Evolutionary conservation across 2,888 invertebrate species (phyloP), one percentile per base, ranked within the genome.

Genomic region (Monoplex corrugatus): DNA sequence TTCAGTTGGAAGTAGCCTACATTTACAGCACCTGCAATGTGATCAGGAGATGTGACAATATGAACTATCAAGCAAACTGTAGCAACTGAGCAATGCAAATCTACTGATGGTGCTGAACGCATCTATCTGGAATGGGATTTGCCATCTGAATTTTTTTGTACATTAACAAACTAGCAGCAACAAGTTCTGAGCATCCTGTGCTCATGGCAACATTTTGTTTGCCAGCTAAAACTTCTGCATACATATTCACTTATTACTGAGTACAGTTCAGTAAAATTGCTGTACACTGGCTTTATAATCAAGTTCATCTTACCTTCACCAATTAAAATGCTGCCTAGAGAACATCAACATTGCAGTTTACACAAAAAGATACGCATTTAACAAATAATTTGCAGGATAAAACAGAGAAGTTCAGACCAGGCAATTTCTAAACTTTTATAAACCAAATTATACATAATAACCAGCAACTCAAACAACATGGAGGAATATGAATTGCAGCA

Each of bases 321-420:
- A 13, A 32, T 38, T 50, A 32, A 32, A 32, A 32, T 83, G 83
- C 83, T 83, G 83, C 83, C 83, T 83, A 44, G 45, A 83, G 45
- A 84, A 57, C 19, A 84, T 1, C 2, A 45, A 84, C 40, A 72
- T 72, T 5, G n/a, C n/a, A n/a, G 32, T 72, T 35, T 35, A 35
- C 43, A 80, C 23, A 75, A 13, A 80, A 72, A 32, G 35, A 50
- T 50, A 50, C 10, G 16, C 8, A 50, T 16, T 13, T 6, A 50
- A 50, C 50, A 50, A 50, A 50, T 3, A 72, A 35, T 72, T 72
- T 32, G 8, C 72, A 35, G 35, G 10, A 50, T 50, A 35, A 13
- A 13, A 72, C 72, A 35, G 32, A 35, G 13, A 32, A 32, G 72
- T 35, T 72, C 35, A 72, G 19, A 72, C 32, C 72, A 16, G 8